A percentile compares a stretch with the other conserved stretches of the same genome.
Evolutionary conservation across 1,140 invertebrate species (phyloP).

Genomic region (Drosophila persimilis): DNA sequence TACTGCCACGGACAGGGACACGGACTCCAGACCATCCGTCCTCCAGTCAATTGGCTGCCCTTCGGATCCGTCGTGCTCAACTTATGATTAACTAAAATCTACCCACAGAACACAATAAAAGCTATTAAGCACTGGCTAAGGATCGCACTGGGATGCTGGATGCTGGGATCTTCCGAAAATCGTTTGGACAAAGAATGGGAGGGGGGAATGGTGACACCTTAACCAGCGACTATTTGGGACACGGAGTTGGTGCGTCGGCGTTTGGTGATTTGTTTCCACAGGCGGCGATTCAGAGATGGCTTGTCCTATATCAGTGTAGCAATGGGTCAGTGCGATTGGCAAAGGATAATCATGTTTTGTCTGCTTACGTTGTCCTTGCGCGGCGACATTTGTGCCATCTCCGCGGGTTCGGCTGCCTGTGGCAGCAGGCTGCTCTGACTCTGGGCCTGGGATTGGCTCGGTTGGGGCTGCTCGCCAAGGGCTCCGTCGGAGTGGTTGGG

Average conservation of each 20-base stretch:
- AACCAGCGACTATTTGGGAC: constrained; percentile 79
- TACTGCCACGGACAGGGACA: too few species aligned
- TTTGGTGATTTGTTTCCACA: constrained; percentile 85
- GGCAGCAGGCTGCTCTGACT: constrained; percentile 63
- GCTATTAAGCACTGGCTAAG: neutral
- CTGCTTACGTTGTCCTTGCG: constrained; percentile 83
- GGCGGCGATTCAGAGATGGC: constrained; percentile 84
- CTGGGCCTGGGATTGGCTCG: constrained; percentile 47
- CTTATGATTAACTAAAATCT: constrained; percentile 16
- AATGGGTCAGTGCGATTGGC: neutral
- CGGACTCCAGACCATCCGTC: too few species aligned
- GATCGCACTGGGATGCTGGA: too few species aligned
- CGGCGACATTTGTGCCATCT: constrained; percentile 82
- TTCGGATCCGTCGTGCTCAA: too few species aligned
- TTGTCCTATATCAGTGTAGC: constrained; percentile 82
- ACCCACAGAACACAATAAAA: constrained; percentile 33
- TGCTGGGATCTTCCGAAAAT: neutral
- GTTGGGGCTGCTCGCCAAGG: constrained; percentile 54
- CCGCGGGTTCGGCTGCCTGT: constrained; percentile 54
- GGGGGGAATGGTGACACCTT: constrained; percentile 13
- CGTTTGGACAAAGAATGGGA: neutral
- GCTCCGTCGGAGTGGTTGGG: constrained; percentile 81
- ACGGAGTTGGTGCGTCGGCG: constrained; percentile 83
- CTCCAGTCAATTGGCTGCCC: too few species aligned
- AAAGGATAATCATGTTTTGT: neutral